phyloP scores from a whole-genome alignment of 2,113 vertebrate genomes.

The Lophius piscatorius region DNA sequence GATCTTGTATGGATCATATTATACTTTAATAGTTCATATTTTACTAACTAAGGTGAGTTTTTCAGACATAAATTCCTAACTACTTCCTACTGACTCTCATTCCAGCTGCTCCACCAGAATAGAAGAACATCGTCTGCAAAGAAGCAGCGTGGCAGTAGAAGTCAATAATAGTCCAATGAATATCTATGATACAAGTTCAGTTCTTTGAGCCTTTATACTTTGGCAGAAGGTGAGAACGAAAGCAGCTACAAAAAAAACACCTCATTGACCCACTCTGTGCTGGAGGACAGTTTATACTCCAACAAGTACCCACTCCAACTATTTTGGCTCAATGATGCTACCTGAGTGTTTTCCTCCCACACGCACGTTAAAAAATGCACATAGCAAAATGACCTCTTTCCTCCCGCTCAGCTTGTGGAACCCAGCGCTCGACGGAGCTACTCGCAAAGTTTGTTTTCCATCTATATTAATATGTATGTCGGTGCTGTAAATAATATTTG shows the following conservation, averaged over 20 bases:
- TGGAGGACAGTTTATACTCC: constrained; percentile 22
- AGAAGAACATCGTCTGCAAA: too few relatives aligned
- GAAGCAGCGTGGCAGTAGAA: too few relatives aligned
- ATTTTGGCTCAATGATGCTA: constrained; percentile 31
- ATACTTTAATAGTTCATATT: too few relatives aligned
- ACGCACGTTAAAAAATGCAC: constrained; percentile 25
- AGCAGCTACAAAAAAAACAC: constrained; percentile 8
- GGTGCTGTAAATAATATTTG: constrained; percentile 35
- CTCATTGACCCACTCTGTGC: constrained; percentile 28
- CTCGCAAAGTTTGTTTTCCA: constrained; percentile 44
- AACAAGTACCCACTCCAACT: constrained; percentile 25
- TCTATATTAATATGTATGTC: constrained; percentile 51
- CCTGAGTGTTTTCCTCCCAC: constrained; percentile 46
- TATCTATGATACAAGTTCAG: too few relatives aligned
- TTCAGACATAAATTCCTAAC: too few relatives aligned
- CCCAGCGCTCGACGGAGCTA: constrained; percentile 16
- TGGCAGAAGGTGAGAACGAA: constrained; percentile 19
- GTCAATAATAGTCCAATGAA: too few relatives aligned
- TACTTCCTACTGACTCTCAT: too few relatives aligned
- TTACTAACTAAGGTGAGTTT: too few relatives aligned
- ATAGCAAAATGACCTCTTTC: constrained; percentile 31
- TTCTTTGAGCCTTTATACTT: too few relatives aligned
- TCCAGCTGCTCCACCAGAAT: too few relatives aligned
- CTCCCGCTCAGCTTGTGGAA: constrained; percentile 29
- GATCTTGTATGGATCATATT: too few relatives aligned